Evolutionary conservation across 2,888 invertebrate species (phyloP).

Genomic region (Aporophyla lueneburgensis): DNA sequence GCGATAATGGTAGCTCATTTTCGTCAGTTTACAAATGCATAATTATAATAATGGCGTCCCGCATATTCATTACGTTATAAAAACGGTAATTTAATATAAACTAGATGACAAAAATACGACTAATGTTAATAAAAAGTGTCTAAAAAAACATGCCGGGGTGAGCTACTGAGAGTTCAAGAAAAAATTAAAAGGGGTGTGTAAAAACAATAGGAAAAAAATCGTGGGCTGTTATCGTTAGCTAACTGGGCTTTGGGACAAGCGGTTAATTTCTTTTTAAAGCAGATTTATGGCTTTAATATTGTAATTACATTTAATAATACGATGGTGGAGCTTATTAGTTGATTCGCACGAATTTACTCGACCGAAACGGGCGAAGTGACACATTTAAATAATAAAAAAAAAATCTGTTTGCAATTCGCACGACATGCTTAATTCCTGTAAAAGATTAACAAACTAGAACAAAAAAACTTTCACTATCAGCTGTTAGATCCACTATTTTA

Average conservation of each 20-base stretch:
- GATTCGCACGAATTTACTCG: no score
- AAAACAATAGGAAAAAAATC: constrained; percentile 84
- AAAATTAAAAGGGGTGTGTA: constrained; percentile 82
- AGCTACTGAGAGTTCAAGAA: constrained; percentile 77
- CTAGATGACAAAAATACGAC: constrained; percentile 88
- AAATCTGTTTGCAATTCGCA: no score
- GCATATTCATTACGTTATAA: constrained; percentile 88
- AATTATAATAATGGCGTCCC: constrained; percentile 81
- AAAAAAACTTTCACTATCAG: constrained; percentile 29
- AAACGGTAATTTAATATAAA: constrained; percentile 91
- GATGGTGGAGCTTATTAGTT: not conserved
- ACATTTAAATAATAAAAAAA: no score
- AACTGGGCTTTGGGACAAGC: constrained; percentile 86
- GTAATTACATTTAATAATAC: constrained; percentile 61
- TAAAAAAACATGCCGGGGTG: constrained; percentile 79
- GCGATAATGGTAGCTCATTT: constrained; percentile 85
- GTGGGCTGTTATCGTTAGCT: constrained; percentile 81
- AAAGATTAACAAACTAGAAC: not conserved
- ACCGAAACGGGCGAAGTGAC: no score
- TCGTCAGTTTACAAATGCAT: constrained; percentile 82
- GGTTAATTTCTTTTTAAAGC: constrained; percentile 85
- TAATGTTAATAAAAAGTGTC: constrained; percentile 84
- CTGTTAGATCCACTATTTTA: constrained; percentile 24
- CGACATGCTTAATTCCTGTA: not conserved
- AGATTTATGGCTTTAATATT: constrained; percentile 81